Conservation (phyloP, 1,140 invertebrate species). For the Sycophaga agraensis region DNA sequence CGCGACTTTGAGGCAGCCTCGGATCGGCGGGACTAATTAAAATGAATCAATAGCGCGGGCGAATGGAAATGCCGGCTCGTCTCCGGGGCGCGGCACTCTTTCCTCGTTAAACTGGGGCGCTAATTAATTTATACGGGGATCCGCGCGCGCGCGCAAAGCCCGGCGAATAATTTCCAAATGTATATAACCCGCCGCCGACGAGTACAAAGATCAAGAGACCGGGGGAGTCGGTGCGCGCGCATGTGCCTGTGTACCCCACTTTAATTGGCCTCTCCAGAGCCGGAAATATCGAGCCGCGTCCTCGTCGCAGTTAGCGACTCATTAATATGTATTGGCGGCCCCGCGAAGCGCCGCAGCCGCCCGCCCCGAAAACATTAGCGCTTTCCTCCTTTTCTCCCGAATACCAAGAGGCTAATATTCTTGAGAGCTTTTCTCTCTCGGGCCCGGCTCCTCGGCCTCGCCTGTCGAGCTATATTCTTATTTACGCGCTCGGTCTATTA, state of each 20-base stretch:
- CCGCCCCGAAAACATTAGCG: not conserved
- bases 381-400: not conserved
- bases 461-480: no score
- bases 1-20: not conserved
- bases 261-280: constrained; percentile 22
- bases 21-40: constrained; percentile 24
- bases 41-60: constrained; percentile 18
- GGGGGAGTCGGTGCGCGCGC: no score
- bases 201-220: no score
- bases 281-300: constrained; percentile 16
- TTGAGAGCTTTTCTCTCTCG: not conserved
- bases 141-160: not conserved
- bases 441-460: no score
- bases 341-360: not conserved
- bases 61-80: not conserved
- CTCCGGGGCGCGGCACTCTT: no score
- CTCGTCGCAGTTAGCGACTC: not conserved
- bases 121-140: constrained; percentile 29
- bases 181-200: no score
- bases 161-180: constrained; percentile 16
- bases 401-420: not conserved
- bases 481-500: no score
- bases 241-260: not conserved
- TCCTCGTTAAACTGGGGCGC: constrained; percentile 24
- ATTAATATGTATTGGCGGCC: constrained; percentile 21